Base-by-base conservation (phyloP, 2,113 vertebrate species). In the Macquaria ambigua region DNA sequence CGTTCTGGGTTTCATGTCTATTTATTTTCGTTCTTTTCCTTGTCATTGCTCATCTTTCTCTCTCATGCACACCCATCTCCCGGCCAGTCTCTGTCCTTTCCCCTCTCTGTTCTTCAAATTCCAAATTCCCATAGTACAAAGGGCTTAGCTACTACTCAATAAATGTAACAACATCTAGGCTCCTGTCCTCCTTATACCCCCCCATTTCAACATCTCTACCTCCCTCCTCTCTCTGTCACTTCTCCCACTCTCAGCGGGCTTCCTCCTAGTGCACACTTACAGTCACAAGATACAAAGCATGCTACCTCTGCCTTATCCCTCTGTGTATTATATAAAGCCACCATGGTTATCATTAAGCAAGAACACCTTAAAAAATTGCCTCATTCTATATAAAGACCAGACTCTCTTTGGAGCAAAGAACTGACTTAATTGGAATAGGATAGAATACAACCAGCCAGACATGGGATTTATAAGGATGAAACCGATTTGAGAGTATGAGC, bases 251-350 rank as follows among this genome's bases (percentile, higher is more conserved):
- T 86, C 59, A 5, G 23, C 25, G 34, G 77, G 63, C 78, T 85
- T 64, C 68, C 79, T 81, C 39, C 88, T 56, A 77, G 66, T 86
- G 63, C 76, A 72, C 77, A 82, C 69, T 85, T 87, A 53, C 46
- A 85, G 78, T 84, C 82, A 81, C 78, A 87, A 88, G 85, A 93
- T 83, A 4, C 4, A 70, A 90, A 87, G 81, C 85, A 78, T 39
- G 58, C 73, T 88, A 88, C 72, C 82, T 88, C 80, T 77, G 79
- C 76, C 62, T 86, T 86, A 83, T 87, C 71, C 90, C 88, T 83
- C 61, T 85, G 84, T 87, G 89, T 88, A 92, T 93, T 91, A 88
- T 76, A 79, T 92, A 93, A 93, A 87, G 71, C 80, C 89, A 79
- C 50, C 12, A 58, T 67, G 81, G 88, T 76, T 86, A 81, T 86